phyloP scores from a whole-genome alignment of 2,888 invertebrate species.

The Thalpophila matura region DNA sequence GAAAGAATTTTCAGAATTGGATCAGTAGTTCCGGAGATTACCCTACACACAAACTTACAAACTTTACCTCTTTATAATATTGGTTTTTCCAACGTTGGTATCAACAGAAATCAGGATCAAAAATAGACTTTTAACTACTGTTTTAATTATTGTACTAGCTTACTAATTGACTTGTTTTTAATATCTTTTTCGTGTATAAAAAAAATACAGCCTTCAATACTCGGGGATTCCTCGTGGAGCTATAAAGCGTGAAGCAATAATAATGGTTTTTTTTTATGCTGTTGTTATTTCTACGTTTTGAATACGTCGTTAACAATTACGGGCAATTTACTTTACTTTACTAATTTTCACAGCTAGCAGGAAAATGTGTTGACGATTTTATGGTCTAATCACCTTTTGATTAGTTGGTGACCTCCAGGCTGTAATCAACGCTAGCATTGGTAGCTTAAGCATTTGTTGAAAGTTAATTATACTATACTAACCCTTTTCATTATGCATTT shows the following conservation, averaged over 20 bases:
- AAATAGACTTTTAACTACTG: not conserved
- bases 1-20: too few species aligned
- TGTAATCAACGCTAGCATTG: conserved; percentile 12
- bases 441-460: conserved; percentile 8
- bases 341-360: conserved; percentile 27
- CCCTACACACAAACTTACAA: too few species aligned
- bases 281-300: conserved; percentile 5
- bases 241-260: conserved; percentile 35
- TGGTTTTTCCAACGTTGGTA: too few species aligned
- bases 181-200: not conserved
- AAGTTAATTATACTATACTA: not conserved
- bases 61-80: too few species aligned
- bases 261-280: conserved; percentile 4
- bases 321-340: conserved; percentile 26
- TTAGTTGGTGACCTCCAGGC: conserved; percentile 31
- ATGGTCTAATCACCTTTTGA: conserved; percentile 34
- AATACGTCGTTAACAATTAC: not conserved
- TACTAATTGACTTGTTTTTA: too few species aligned
- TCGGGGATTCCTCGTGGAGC: conserved; percentile 10
- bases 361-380: conserved; percentile 26
- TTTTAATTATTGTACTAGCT: not conserved
- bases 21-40: too few species aligned
- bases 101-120: too few species aligned
- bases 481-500: not conserved
- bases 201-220: conserved; percentile 32